Conservation (phyloP, 1,140 invertebrate genomes). For the Oryctes rhinoceros region DNA sequence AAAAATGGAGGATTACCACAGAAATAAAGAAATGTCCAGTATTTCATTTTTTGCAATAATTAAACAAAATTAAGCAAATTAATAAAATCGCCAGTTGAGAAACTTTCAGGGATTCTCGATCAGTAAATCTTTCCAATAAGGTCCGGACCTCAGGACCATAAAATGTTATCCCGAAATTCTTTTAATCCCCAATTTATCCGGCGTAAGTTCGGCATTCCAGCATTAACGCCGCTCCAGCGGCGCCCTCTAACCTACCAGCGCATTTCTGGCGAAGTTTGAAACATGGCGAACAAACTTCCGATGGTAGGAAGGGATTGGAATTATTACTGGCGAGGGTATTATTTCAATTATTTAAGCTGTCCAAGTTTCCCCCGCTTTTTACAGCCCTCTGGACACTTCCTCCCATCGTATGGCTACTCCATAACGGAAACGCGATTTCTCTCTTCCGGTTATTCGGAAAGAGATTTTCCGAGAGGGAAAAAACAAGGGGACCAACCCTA, state of each 20-base stretch:
- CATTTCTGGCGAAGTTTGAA: neutral
- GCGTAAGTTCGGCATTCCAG: neutral
- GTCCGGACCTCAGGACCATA: too few relatives aligned
- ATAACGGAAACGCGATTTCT: neutral
- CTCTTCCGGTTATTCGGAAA: neutral
- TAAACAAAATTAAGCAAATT: too few relatives aligned
- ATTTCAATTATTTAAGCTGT: constrained; percentile 22
- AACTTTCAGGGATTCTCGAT: too few relatives aligned
- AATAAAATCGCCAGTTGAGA: too few relatives aligned
- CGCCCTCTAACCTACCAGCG: neutral
- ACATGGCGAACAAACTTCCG: neutral
- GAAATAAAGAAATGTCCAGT: too few relatives aligned
- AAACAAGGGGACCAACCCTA: neutral
- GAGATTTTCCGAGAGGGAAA: neutral
- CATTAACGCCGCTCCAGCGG: neutral
- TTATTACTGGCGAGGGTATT: constrained; percentile 8
- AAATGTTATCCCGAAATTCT: neutral
- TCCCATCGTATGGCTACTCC: neutral
- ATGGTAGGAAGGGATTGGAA: neutral
- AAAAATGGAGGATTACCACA: too few relatives aligned
- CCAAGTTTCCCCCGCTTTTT: neutral
- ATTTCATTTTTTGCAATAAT: too few relatives aligned
- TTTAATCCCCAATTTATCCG: constrained; percentile 10
- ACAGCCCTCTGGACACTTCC: neutral
- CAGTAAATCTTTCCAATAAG: too few relatives aligned